These are phyloP conservation scores for Clarias magur DNA, from an alignment of 2,113 vertebrate genomes.

Conservation along the genomic window DNA sequence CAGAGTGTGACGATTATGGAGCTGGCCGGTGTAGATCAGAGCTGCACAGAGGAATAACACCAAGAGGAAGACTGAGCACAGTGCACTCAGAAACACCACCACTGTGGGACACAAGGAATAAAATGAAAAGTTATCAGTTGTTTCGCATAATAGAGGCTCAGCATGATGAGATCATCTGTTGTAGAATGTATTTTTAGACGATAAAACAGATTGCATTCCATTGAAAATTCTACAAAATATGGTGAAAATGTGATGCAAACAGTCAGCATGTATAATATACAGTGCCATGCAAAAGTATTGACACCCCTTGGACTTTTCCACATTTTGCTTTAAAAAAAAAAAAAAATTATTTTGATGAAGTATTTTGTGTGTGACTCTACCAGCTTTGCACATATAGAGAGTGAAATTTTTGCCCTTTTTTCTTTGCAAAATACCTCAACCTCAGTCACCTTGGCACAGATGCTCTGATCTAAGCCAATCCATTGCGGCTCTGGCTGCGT, in stretches of 20 bases:
- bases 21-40: not conserved
- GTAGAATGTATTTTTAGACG: not conserved
- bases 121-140: not conserved
- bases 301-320: too few species aligned
- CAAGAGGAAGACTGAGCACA: not conserved
- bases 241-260: not conserved
- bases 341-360: too few species aligned
- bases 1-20: not conserved
- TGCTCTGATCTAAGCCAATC: too few species aligned
- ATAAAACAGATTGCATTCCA: not conserved
- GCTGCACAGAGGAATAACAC: not conserved
- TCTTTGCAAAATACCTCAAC: too few species aligned
- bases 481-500: too few species aligned
- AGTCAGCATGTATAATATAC: not conserved
- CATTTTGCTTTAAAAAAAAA: too few species aligned
- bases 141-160: not conserved
- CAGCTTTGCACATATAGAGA: too few species aligned
- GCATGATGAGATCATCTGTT: not conserved
- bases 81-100: not conserved
- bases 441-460: too few species aligned
- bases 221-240: not conserved
- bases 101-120: not conserved
- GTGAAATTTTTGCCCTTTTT: too few species aligned
- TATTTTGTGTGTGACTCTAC: too few species aligned
- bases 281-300: too few species aligned